Base-by-base conservation (phyloP, 2,797 vertebrate species). In the Sarcophilus harrisii region DNA sequence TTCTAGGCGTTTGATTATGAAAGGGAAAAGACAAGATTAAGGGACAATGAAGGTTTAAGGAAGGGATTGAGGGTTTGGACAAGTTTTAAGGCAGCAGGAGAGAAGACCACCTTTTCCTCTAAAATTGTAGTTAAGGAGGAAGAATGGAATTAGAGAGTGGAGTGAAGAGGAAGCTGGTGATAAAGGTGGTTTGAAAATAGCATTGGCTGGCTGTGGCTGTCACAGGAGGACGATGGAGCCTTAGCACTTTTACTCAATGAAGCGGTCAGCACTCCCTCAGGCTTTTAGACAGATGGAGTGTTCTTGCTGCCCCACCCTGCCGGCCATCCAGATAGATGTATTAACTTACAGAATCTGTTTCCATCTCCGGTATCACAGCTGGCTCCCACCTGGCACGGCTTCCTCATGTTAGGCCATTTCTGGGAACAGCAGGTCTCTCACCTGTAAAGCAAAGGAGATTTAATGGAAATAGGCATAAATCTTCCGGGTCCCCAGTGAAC, bases 331-430 rank as follows among this genome's bases (percentile, higher is more conserved):
- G 93, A 52, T 30, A 52, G 52, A 52, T 24, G 24, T 30, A 49
- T 55, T 58, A 91, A 95, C 99, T 99, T 98, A 99, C 99, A 52
- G 99, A 96, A 97, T 98, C 99, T 18, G 99, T 98, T 98, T 99
- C 99, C 99, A 99, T 99, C 95, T 96, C 98, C 1, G 94, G 96
- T 21, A 93, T 96, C 94, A 91, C 87, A 96, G 32, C 97, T 73
- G 57, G 94, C 93, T 98, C 94, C 92, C 94, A 95, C 93, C 91
- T 94, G 30, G 92, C 62, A 58, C 94, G 60, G 60, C 38, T 96
- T 87, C 96, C 95, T 98, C 98, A 98, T 98, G 98, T 98, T 97
- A 98, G 93, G 97, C 95, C 98, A 97, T 97, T 96, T 95, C 89
- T 55, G 93, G 45, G 60, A 93, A 90, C 94, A 94, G 16, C 90